Percentiles rank a stretch among this genome's conserved stretches.
These are phyloP conservation scores for Sapayoa aenigma DNA, from an alignment of 2,113 vertebrate genomes.

Conservation along the genomic window DNA sequence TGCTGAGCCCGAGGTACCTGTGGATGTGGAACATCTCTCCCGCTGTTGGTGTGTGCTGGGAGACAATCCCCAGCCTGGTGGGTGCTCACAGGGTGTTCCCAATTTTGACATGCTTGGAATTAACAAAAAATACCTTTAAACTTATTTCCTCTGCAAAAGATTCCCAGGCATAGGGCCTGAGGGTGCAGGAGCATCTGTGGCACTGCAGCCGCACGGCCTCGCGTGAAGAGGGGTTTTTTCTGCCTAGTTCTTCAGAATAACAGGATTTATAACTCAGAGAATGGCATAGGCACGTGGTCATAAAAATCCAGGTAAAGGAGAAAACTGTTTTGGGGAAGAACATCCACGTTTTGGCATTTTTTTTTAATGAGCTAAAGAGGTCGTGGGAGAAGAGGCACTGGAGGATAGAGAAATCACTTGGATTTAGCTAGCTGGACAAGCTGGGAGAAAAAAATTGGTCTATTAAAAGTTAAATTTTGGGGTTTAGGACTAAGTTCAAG, in stretches of 20 bases:
- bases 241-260: background rate
- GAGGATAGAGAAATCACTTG: background rate
- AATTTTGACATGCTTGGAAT: background rate
- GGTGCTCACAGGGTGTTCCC: background rate
- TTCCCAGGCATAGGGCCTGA: background rate
- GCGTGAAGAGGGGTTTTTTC: background rate
- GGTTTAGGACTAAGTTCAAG: background rate
- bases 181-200: background rate
- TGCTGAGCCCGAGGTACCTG: accelerated
- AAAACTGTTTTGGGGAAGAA: background rate
- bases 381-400: background rate
- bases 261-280: background rate
- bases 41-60: background rate
- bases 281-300: accelerated
- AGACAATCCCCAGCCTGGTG: background rate
- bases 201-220: accelerated
- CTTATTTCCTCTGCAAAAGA: background rate
- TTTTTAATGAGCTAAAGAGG: background rate
- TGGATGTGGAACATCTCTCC: background rate
- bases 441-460: background rate
- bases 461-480: background rate
- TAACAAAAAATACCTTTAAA: background rate
- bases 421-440: background rate
- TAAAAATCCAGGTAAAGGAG: background rate
- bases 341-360: accelerated